These are phyloP conservation scores for Poeciliopsis gracilis DNA, from an alignment of 2,797 vertebrate species.

Conservation along the genomic window DNA sequence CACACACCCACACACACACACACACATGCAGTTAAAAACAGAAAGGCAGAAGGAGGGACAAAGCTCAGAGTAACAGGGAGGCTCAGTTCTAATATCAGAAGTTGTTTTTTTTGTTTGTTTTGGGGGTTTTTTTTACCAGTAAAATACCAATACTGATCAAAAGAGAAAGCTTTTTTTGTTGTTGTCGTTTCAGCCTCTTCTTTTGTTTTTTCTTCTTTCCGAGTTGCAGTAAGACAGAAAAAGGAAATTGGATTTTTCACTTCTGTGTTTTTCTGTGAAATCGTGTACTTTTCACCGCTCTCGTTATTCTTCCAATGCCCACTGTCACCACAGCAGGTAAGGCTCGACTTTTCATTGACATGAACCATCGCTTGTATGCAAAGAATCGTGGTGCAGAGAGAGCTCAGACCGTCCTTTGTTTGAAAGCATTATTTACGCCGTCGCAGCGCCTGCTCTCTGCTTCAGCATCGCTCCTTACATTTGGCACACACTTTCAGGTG, in stretches of 20 bases:
- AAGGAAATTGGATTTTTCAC: slow-evolving; percentile 44
- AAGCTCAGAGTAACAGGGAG: slow-evolving; percentile 22
- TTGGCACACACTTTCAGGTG: neutral
- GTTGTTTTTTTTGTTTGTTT: neutral
- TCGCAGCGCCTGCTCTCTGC: slow-evolving; percentile 17
- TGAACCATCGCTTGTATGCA: neutral
- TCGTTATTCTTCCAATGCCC: slow-evolving; percentile 1
- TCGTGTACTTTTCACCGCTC: slow-evolving; percentile 11
- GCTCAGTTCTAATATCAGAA: slow-evolving; percentile 19
- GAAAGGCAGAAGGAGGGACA: slow-evolving; percentile 13
- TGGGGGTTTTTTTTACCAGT: neutral
- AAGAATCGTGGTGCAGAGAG: too few species aligned
- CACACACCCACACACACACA: neutral
- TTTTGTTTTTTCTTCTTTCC: neutral
- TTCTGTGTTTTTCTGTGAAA: slow-evolving; percentile 47
- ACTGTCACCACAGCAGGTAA: slow-evolving; percentile 52
- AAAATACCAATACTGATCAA: neutral
- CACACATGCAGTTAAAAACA: slow-evolving; percentile 32
- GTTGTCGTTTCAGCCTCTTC: slow-evolving; percentile 1
- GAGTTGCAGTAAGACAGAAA: neutral
- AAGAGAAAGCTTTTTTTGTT: neutral
- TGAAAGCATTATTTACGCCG: slow-evolving; percentile 21
- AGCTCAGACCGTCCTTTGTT: slow-evolving; percentile 11
- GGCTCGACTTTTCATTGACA: slow-evolving; percentile 20
- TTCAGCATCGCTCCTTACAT: slow-evolving; percentile 34